phyloP scores from a whole-genome alignment of 2,113 vertebrate genomes.

The Nothoprocta perdicaria region DNA sequence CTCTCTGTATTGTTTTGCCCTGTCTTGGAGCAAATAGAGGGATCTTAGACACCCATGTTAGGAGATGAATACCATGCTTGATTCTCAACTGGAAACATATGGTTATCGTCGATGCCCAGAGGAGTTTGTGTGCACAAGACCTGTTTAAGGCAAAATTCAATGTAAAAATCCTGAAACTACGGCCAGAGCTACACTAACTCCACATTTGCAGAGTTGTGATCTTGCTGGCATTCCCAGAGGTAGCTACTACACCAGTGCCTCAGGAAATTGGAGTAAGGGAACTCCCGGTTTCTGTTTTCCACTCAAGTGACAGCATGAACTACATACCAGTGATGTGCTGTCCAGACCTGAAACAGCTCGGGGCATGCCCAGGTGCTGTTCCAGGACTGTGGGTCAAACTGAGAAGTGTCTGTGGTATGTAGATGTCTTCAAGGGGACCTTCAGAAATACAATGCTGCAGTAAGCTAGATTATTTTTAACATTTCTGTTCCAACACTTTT shows the following conservation, averaged over 20 bases:
- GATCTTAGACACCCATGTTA: not conserved
- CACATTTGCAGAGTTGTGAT: not conserved
- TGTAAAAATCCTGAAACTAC: not conserved
- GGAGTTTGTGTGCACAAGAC: not conserved
- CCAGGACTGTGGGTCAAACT: not conserved
- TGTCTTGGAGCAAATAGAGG: not conserved
- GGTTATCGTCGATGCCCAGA: not conserved
- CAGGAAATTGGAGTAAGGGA: not conserved
- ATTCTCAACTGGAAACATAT: not conserved
- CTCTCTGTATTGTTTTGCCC: not conserved
- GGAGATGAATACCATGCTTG: not conserved
- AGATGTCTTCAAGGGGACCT: not conserved
- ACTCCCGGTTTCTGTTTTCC: not conserved
- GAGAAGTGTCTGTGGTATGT: not conserved
- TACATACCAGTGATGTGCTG: not conserved
- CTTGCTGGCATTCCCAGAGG: accelerated
- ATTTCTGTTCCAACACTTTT: not conserved
- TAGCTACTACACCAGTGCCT: accelerated
- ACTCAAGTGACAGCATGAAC: not conserved
- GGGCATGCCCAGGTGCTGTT: not conserved
- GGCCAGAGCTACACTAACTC: not conserved
- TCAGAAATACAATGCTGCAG: not conserved
- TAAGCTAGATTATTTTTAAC: not conserved
- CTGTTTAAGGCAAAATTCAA: not conserved
- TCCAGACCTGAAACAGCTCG: not conserved